Evolutionary conservation across 2,113 vertebrate genomes (phyloP).

Genomic region (Xenopus borealis): DNA sequence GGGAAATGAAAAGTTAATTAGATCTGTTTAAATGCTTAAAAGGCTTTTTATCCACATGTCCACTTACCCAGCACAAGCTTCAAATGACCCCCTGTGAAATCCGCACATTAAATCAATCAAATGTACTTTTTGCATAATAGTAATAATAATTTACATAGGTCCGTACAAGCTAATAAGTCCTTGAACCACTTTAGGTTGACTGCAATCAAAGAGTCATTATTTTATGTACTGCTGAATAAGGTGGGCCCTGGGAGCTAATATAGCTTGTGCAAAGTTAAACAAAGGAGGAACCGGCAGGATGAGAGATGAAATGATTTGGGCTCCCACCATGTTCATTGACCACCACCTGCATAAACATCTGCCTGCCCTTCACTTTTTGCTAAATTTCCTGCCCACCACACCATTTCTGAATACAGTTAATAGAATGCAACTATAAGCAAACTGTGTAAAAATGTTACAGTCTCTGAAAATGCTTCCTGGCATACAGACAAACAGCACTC

Average conservation of each 20-base stretch:
- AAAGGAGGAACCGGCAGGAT: slow-evolving; percentile 35
- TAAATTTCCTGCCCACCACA: slow-evolving; percentile 13
- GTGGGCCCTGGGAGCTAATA: slow-evolving; percentile 32
- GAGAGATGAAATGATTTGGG: slow-evolving; percentile 34
- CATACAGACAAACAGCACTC: slow-evolving; percentile 14
- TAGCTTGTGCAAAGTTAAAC: slow-evolving; percentile 28
- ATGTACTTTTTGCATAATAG: slow-evolving; percentile 47
- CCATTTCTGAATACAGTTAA: slow-evolving; percentile 25
- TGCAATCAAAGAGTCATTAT: slow-evolving; percentile 46
- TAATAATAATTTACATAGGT: slow-evolving; percentile 46
- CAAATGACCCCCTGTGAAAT: slow-evolving; percentile 26
- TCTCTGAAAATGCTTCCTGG: slow-evolving; percentile 10
- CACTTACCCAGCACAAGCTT: slow-evolving; percentile 34
- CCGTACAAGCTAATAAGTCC: slow-evolving; percentile 37
- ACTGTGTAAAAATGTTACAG: slow-evolving; percentile 34
- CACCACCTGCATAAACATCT: slow-evolving; percentile 44
- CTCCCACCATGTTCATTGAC: slow-evolving; percentile 39
- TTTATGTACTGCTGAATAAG: slow-evolving; percentile 39
- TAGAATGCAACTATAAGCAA: slow-evolving; percentile 27
- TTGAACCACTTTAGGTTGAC: slow-evolving; percentile 45
- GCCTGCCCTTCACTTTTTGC: slow-evolving; percentile 33
- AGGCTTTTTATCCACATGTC: slow-evolving; percentile 41
- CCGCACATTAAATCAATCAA: slow-evolving; percentile 46
- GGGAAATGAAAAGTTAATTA: slow-evolving; percentile 41
- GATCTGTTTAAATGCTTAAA: slow-evolving; percentile 40